Evolutionary conservation across 2,888 invertebrate genomes (phyloP).

Genomic region (Cacoxenus indagator): DNA sequence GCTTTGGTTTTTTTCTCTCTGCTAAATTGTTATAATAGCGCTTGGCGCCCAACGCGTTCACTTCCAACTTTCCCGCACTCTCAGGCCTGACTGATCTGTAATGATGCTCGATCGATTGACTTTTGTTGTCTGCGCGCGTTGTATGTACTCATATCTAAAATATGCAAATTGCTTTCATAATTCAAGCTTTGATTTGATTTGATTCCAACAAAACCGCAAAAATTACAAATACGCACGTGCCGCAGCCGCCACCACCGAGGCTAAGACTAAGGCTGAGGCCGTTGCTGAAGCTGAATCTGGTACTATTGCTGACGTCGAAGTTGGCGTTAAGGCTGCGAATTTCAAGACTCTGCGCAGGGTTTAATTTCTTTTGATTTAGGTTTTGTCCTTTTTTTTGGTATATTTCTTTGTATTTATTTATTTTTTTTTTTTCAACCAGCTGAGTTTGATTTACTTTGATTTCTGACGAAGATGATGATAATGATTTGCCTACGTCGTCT

Average conservation of each 20-base stretch:
- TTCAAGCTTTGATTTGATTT: conserved; percentile 20
- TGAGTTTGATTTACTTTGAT: conserved; percentile 18
- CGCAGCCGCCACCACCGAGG: not conserved
- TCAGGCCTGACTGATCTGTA: not conserved
- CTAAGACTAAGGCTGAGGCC: not conserved
- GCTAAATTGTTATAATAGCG: conserved; percentile 47
- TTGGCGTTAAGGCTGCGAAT: not conserved
- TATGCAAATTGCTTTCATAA: conserved; percentile 28
- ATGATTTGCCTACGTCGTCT: not conserved
- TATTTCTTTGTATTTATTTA: not conserved
- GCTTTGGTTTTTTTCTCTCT: conserved; percentile 5
- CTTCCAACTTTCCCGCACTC: not conserved
- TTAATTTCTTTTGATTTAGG: not conserved
- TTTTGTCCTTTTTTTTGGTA: not conserved
- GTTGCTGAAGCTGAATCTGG: not conserved
- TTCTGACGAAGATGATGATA: not conserved
- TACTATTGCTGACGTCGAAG: not conserved
- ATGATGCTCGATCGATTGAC: not conserved
- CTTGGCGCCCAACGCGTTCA: conserved; percentile 41
- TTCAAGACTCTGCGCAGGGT: not conserved
- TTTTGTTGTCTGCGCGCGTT: not conserved
- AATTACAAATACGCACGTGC: conserved; percentile 28
- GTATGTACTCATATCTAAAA: not conserved
- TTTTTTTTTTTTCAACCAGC: not conserved
- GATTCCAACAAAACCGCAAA: conserved; percentile 22